Evolutionary conservation across 2,797 vertebrate species (phyloP).

Genomic region (Hylomyscus alleni): DNA sequence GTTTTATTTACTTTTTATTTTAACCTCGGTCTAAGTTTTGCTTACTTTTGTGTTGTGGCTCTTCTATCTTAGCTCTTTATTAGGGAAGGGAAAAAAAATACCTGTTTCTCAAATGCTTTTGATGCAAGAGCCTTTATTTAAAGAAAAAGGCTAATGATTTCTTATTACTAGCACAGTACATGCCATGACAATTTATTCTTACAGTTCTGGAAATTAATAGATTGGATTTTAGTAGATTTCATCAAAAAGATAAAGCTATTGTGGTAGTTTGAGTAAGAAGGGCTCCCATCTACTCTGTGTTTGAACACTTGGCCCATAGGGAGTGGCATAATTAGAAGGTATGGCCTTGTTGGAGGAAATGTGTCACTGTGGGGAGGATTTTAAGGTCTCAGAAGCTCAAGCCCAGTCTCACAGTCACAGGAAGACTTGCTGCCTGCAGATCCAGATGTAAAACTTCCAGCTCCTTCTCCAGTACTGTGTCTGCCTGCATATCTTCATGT

Average conservation of each 20-base stretch:
- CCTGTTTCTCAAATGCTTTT: conserved; percentile 49
- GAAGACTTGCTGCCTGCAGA: neutral
- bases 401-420: neutral
- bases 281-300: neutral
- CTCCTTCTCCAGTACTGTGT: neutral
- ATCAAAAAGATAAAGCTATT: conserved; percentile 57
- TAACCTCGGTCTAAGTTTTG: neutral
- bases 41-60: neutral
- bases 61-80: neutral
- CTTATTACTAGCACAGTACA: conserved; percentile 29
- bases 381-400: neutral
- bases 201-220: conserved; percentile 62
- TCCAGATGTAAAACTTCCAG: neutral
- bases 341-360: neutral
- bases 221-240: conserved; percentile 61
- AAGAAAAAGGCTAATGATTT: conserved; percentile 15
- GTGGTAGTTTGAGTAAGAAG: neutral
- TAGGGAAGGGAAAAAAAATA: neutral
- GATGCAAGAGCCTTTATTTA: conserved; percentile 56
- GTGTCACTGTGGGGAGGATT: neutral
- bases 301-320: neutral
- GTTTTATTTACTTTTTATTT: neutral
- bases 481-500: neutral
- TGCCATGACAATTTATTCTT: conserved; percentile 44
- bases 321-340: neutral